These are phyloP conservation scores for Poeciliopsis turneri DNA, from an alignment of 2,797 vertebrate species.

Conservation along the genomic window DNA sequence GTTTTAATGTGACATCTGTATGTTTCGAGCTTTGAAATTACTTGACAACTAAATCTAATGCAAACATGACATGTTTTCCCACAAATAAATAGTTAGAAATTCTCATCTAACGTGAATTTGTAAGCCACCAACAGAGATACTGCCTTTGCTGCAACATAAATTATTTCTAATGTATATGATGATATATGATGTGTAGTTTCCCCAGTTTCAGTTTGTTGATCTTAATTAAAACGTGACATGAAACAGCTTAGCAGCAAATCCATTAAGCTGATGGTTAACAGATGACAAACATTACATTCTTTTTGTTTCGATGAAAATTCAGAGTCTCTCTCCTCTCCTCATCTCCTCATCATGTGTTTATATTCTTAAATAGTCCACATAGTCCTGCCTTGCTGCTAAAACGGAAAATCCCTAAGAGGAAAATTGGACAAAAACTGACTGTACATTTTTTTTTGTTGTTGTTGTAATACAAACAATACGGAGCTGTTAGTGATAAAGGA, in stretches of 20 bases:
- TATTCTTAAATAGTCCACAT: not conserved
- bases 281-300: not conserved
- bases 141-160: not conserved
- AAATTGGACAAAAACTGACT: slow-evolving; percentile 32
- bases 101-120: not conserved
- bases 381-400: not conserved
- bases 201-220: not conserved
- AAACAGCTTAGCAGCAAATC: not conserved
- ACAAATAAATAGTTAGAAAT: too few relatives aligned
- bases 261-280: not conserved
- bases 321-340: too few relatives aligned
- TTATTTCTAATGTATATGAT: not conserved
- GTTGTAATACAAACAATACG: slow-evolving; percentile 36
- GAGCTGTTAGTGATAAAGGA: slow-evolving; percentile 39
- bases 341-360: not conserved
- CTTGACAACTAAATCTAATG: not conserved
- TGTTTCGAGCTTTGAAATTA: not conserved
- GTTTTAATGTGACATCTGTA: not conserved
- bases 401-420: slow-evolving; percentile 16
- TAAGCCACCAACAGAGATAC: not conserved
- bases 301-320: not conserved
- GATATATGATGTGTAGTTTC: not conserved
- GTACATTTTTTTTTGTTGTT: slow-evolving; percentile 15
- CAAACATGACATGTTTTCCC: not conserved
- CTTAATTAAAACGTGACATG: not conserved